phyloP scores from a whole-genome alignment of 2,113 vertebrate genomes.

The Rutilus rutilus region DNA sequence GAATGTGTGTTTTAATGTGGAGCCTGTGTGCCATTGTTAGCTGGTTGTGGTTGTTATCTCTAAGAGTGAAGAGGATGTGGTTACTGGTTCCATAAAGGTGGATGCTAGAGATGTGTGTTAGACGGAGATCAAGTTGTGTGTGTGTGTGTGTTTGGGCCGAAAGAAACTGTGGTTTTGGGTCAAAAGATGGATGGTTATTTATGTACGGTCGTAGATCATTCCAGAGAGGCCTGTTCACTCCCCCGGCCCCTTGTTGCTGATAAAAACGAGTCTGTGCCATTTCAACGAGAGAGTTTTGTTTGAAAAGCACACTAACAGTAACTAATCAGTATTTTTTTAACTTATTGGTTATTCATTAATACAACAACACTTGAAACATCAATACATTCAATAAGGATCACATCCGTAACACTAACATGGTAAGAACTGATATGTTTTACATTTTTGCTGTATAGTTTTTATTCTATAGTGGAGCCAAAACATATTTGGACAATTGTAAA shows the following conservation, averaged over 20 bases:
- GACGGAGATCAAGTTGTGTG: slow-evolving; percentile 43
- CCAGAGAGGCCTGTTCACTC: slow-evolving; percentile 14
- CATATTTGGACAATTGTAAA: background rate
- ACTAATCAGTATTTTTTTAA: background rate
- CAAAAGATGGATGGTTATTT: slow-evolving; percentile 32
- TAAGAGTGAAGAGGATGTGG: slow-evolving; percentile 78
- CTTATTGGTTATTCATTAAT: background rate
- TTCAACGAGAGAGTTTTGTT: background rate
- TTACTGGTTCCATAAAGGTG: slow-evolving; percentile 63
- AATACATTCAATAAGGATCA: background rate
- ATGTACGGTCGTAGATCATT: slow-evolving; percentile 48
- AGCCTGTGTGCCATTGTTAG: slow-evolving; percentile 17
- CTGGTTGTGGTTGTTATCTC: slow-evolving; percentile 68
- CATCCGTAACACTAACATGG: slow-evolving; percentile 17
- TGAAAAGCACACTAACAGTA: slow-evolving; percentile 14
- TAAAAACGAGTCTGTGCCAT: background rate
- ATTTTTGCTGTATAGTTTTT: background rate
- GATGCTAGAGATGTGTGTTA: slow-evolving; percentile 51
- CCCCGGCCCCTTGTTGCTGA: slow-evolving; percentile 8
- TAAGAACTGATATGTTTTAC: background rate
- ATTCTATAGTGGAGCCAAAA: background rate
- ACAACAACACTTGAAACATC: background rate
- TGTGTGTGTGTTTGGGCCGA: slow-evolving; percentile 17
- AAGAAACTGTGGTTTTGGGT: slow-evolving; percentile 19
- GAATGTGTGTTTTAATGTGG: background rate